These are phyloP conservation scores for Enchytraeus crypticus DNA, from an alignment of 2,888 invertebrate species.

Conservation along the genomic window DNA sequence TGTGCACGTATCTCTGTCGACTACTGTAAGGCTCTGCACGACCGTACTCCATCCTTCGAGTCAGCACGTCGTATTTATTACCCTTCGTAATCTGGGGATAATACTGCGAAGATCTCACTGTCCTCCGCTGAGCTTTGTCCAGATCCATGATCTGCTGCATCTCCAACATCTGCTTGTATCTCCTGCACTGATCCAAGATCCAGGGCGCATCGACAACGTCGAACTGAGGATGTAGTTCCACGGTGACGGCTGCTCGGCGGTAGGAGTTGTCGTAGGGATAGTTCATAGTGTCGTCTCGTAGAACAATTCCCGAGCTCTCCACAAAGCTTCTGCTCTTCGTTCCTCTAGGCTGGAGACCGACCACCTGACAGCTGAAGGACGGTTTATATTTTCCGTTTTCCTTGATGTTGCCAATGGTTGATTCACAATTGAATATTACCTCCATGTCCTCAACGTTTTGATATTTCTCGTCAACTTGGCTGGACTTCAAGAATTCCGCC, in stretches of 20 bases:
- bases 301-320: not conserved
- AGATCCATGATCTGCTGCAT: not conserved
- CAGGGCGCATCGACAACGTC: slow-evolving; percentile 1
- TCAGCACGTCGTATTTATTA: not conserved
- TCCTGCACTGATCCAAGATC: not conserved
- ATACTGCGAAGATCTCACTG: not conserved
- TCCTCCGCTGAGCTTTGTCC: not conserved
- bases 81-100: not conserved
- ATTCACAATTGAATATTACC: slow-evolving; percentile 1
- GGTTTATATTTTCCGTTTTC: not conserved
- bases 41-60: not conserved
- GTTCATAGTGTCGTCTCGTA: slow-evolving; percentile 1
- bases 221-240: slow-evolving; percentile 2
- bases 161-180: not conserved
- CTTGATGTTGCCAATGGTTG: not conserved
- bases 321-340: not conserved
- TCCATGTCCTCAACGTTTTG: not conserved
- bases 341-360: slow-evolving; percentile 1
- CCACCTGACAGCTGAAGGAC: not conserved
- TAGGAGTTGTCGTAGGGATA: slow-evolving; percentile 1
- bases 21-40: not conserved
- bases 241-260: slow-evolving; percentile 1
- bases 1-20: not conserved
- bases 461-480: not conserved
- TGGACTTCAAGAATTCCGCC: not conserved